Conservation (phyloP, 1,140 invertebrate species). For the Rhagoletis pomonella region DNA sequence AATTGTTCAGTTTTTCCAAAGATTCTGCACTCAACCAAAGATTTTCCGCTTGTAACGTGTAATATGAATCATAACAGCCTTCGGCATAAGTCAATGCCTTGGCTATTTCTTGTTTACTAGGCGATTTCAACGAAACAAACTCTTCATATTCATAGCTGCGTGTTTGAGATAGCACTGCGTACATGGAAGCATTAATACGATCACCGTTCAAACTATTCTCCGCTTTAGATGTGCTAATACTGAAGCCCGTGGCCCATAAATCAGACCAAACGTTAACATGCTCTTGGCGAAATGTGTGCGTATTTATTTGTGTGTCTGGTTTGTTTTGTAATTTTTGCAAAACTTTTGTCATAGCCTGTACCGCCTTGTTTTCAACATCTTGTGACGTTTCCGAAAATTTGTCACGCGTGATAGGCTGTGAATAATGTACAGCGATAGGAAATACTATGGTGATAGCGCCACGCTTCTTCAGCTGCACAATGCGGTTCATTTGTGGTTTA, state of each 20-base stretch:
- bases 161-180: conserved; percentile 89
- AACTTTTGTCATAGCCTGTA: conserved; percentile 77
- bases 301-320: conserved; percentile 67
- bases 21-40: conserved; percentile 86
- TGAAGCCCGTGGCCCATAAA: conserved; percentile 90
- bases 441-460: conserved; percentile 78
- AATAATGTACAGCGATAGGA: conserved; percentile 80
- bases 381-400: conserved; percentile 75
- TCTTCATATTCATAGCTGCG: conserved; percentile 80
- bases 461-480: conserved; percentile 77
- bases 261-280: conserved; percentile 85
- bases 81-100: conserved; percentile 85
- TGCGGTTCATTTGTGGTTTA: conserved; percentile 76
- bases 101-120: conserved; percentile 77
- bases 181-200: conserved; percentile 92
- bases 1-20: conserved; percentile 82
- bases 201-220: conserved; percentile 89
- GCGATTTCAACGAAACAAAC: conserved; percentile 68
- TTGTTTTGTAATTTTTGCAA: conserved; percentile 76
- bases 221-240: conserved; percentile 91
- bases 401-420: conserved; percentile 77
- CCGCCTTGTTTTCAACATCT: conserved; percentile 76
- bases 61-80: conserved; percentile 92
- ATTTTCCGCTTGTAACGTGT: conserved; percentile 84
- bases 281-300: conserved; percentile 76